Base-by-base conservation (phyloP, 2,113 vertebrate species). In the Perca schrenkii region DNA sequence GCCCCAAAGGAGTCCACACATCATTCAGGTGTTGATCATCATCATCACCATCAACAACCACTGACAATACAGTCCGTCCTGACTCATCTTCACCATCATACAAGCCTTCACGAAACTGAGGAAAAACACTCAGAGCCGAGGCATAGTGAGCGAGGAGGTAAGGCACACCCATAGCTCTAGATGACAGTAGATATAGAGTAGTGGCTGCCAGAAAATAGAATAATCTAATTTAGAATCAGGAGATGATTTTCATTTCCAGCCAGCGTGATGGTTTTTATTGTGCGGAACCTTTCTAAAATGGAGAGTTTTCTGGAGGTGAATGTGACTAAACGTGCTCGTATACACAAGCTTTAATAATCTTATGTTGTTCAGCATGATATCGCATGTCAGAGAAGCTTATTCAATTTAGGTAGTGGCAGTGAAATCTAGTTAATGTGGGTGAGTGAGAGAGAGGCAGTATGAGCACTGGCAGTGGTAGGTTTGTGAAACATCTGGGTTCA, bases 121-220 rank as follows among this genome's bases (percentile, higher is more conserved):
- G 56, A 46, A 17, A 82, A 89, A 61, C 80, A 74, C 22, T 76
- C 73, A 60, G 80, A 88, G 63, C 21, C 58, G 8, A 58, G 22
- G 54, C 75, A 70, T 10, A 79, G 73, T 52, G 85, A 92, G 53
- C 65, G 46, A 21, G 77, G 79, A 90, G 94, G 92, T 93, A 91
- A 92, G 89, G 25, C 71, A 40, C 34, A 36, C 49, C 69, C 66
- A 46, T 19, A 85, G 68, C 62, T 60, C n/a, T 62, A 89, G 79
- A 78, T 64, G 63, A 54, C 62, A 58, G 56, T 71, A 79, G 79
- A 76, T 49, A 22, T 69, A 87, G 73, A 70, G 52, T 34, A 50
- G 43, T 34, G 63, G 56, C 31, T 46, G 49, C 19, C 25, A 69
- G 74, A 84, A 68, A 89, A 69, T 47, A 86, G 74, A 76, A 72